Evolutionary conservation across 2,113 vertebrate species (phyloP), one percentile per base, ranked within the genome.

Genomic region (Lampris megalopsis): DNA sequence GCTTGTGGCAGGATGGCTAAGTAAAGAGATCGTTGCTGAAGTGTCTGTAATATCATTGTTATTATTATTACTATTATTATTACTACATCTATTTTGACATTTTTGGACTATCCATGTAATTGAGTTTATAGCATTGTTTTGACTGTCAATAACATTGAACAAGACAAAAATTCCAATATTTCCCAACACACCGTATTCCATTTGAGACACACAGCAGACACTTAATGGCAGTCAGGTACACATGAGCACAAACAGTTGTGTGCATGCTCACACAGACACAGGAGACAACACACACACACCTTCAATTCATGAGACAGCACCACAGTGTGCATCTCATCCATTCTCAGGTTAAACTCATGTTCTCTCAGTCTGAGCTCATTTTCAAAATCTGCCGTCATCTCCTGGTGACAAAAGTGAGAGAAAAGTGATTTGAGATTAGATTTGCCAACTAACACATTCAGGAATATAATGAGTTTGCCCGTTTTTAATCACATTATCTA

Each of bases 301-400:
- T 94, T 93, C 58, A 95, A 92, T 63, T 96, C 91, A 1, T 88
- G 85, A 6, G 92, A 88, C 35, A 95, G 68, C 75, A 94, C 71
- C 1, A 71, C 40, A 0, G 67, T 86, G 6, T 83, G 88, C 92
- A 95, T 91, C 84, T 92, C 86, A 53, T 94, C 91, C 0, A 91
- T 81, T 63, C 85, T 92, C 77, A 93, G 77, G 24, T 82, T 93
- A 80, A 95, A 95, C 52, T 92, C 87, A 0, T 89, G 93, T 62
- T 96, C 92, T 50, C 70, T 81, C 58, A 81, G 89, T 85, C 82
- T 90, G 68, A 94, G 85, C 61, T 93, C 89, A 7, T 78, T 75
- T 24, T 95, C 89, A 80, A 94, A 96, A 53, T 93, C 86, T 48
- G 80, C 81, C 65, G 91, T 79, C 75, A 95, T 86, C 60, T 97